A percentile compares a stretch with the other conserved stretches of the same genome.
These are phyloP conservation scores for Nasonovia ribisnigri DNA, from an alignment of 2,888 invertebrate genomes.

Conservation along the genomic window DNA sequence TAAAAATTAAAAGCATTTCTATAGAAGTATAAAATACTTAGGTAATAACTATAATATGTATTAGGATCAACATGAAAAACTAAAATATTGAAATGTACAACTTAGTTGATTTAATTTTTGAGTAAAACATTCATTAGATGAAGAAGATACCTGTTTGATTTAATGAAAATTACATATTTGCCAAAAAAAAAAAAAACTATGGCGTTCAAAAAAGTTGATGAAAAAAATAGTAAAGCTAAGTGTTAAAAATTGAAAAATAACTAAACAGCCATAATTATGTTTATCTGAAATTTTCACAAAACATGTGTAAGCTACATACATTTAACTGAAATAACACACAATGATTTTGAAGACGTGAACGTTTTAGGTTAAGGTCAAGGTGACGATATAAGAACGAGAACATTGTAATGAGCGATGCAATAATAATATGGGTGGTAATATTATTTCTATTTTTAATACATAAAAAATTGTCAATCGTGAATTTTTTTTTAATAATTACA, in stretches of 20 bases:
- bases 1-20: neutral
- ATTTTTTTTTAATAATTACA: neutral
- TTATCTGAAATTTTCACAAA: neutral
- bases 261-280: neutral
- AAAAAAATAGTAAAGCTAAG: neutral
- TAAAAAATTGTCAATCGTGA: neutral
- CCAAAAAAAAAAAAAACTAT: neutral
- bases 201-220: neutral
- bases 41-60: neutral
- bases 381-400: neutral
- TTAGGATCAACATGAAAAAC: neutral
- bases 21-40: neutral
- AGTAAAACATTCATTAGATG: neutral
- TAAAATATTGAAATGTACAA: neutral
- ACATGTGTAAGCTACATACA: neutral
- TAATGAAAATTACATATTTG: neutral
- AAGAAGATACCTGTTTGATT: neutral
- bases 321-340: conserved; percentile 17
- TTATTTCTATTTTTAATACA: conserved; percentile 50
- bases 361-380: conserved; percentile 50
- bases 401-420: neutral
- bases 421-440: neutral
- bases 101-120: neutral
- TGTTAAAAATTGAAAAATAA: neutral
- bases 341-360: neutral